phyloP scores from a whole-genome alignment of 2,797 vertebrate genomes.

The Telmatherina bonti region DNA sequence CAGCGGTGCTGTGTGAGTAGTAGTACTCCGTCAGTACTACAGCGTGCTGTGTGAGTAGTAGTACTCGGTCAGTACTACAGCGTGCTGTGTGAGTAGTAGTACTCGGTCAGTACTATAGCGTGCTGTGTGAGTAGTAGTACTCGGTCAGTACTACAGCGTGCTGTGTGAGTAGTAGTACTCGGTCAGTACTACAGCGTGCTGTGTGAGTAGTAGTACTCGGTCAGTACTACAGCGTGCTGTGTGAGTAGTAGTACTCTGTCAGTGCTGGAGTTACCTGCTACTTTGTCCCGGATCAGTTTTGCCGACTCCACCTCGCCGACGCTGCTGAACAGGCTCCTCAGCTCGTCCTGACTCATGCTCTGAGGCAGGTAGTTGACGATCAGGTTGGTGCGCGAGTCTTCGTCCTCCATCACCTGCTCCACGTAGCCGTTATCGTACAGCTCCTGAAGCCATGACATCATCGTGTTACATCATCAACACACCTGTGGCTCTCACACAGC shows the following conservation, averaged over 20 bases:
- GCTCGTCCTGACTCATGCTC: slow-evolving; percentile 98
- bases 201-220: too few relatives aligned
- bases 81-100: too few relatives aligned
- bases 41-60: too few relatives aligned
- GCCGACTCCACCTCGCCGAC: slow-evolving; percentile 96
- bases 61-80: too few relatives aligned
- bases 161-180: too few relatives aligned
- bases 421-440: slow-evolving; percentile 90
- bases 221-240: too few relatives aligned
- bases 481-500: not conserved
- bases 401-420: slow-evolving; percentile 93
- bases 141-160: too few relatives aligned
- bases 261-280: slow-evolving; percentile 90
- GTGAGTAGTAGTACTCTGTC: not conserved
- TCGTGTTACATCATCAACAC: not conserved
- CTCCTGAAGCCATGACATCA: slow-evolving; percentile 58
- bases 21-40: too few relatives aligned
- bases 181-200: too few relatives aligned
- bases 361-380: slow-evolving; percentile 99
- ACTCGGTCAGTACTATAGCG: too few relatives aligned
- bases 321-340: slow-evolving; percentile 95
- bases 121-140: too few relatives aligned
- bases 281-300: slow-evolving; percentile 98
- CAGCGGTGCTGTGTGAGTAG: too few relatives aligned
- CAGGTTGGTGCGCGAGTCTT: slow-evolving; percentile 94